phyloP scores from a whole-genome alignment of 2,113 vertebrate species.

The Solea senegalensis region DNA sequence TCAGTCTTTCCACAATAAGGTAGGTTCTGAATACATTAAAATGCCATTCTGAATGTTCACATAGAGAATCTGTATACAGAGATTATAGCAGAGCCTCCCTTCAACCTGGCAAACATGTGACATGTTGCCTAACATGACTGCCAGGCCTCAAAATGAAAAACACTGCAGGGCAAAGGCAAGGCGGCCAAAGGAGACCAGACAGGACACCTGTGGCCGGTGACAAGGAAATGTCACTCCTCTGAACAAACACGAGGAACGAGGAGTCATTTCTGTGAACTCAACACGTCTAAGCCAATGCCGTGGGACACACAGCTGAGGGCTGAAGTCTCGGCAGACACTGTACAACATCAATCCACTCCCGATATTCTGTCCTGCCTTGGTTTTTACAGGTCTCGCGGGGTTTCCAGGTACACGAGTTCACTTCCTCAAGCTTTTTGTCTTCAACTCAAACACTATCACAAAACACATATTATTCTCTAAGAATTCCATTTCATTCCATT shows the following conservation, averaged over 20 bases:
- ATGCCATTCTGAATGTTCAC: too few species aligned
- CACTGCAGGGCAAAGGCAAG: background rate
- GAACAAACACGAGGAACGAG: background rate
- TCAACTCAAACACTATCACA: background rate
- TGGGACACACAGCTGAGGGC: background rate
- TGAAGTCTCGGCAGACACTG: slow-evolving; percentile 10
- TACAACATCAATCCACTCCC: slow-evolving; percentile 36
- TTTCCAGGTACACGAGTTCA: slow-evolving; percentile 3
- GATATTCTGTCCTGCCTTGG: background rate
- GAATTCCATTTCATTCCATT: too few species aligned
- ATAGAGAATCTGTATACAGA: too few species aligned
- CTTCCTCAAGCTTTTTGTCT: slow-evolving; percentile 1
- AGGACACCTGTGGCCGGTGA: background rate
- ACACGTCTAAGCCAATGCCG: background rate
- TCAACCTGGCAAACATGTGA: too few species aligned
- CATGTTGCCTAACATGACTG: background rate
- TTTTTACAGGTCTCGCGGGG: slow-evolving; percentile 1
- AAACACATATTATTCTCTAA: too few species aligned
- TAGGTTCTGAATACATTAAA: too few species aligned
- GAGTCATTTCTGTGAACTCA: background rate
- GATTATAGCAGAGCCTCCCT: too few species aligned
- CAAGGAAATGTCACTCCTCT: background rate
- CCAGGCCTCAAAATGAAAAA: slow-evolving; percentile 1
- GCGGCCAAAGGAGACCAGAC: background rate
- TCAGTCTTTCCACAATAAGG: too few species aligned